Percentiles rank a stretch among this genome's conserved stretches.
These are phyloP conservation scores for Nephila pilipes DNA, from an alignment of 1,140 invertebrate species.

Conservation along the genomic window DNA sequence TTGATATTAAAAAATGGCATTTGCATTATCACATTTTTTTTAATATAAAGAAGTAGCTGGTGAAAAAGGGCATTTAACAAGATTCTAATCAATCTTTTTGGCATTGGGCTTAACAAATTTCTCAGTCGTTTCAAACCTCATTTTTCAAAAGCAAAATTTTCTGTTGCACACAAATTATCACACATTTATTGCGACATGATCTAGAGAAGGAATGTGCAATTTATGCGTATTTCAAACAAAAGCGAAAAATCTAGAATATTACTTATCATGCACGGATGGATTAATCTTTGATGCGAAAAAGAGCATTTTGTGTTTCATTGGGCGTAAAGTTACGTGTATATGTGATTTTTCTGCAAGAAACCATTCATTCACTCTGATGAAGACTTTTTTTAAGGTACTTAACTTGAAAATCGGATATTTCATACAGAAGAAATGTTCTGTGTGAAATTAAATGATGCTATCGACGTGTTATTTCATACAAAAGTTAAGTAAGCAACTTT, in stretches of 20 bases:
- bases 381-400: neutral
- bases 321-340: neutral
- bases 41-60: no score
- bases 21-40: no score
- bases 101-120: no score
- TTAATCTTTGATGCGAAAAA: neutral
- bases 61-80: no score
- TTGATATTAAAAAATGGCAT: no score
- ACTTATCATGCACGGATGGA: slow-evolving; percentile 26
- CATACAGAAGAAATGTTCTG: neutral
- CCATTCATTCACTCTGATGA: neutral
- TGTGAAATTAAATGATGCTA: neutral
- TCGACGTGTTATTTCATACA: neutral
- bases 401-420: neutral
- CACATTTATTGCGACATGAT: neutral
- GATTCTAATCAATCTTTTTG: no score
- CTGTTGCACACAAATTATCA: neutral
- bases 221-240: neutral
- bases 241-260: neutral
- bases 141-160: neutral
- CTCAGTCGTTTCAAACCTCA: no score
- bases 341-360: neutral
- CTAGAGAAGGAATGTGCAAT: neutral
- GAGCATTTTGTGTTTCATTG: neutral
- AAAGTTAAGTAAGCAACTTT: no score